Evolutionary conservation across 2,797 vertebrate species (phyloP).

Genomic region (Coranthus polyacanthus): DNA sequence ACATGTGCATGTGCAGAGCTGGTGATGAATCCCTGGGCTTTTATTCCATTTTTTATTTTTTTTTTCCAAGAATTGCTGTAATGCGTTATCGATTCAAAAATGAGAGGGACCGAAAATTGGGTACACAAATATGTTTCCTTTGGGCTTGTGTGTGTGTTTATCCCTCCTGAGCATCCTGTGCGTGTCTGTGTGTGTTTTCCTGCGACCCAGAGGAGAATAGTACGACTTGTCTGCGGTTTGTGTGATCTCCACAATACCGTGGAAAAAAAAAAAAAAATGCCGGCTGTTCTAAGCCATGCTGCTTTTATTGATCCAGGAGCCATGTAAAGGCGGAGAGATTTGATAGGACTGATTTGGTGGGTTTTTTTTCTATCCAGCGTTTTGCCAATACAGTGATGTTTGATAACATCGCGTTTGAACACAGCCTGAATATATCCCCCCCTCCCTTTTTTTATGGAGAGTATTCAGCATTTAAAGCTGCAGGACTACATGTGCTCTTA

Average conservation of each 20-base stretch:
- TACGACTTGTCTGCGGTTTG: constrained; percentile 7
- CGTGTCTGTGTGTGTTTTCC: constrained; percentile 2
- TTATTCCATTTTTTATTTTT: constrained; percentile 33
- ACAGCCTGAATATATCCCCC: constrained; percentile 13
- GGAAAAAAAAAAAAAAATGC: constrained; percentile 14
- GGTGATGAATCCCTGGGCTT: constrained; percentile 36
- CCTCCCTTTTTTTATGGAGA: constrained; percentile 5
- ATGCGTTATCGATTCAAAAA: constrained; percentile 77
- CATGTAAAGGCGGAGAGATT: constrained; percentile 15
- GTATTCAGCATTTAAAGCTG: constrained; percentile 3
- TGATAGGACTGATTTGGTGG: constrained; percentile 38
- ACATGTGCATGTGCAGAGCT: constrained; percentile 22
- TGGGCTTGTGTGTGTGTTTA: constrained; percentile 10
- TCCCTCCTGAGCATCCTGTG: constrained; percentile 1
- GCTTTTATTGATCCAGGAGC: constrained; percentile 48
- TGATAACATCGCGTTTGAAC: background rate
- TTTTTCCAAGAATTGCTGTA: constrained; percentile 62
- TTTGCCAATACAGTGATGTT: constrained; percentile 17
- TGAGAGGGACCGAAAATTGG: constrained; percentile 28
- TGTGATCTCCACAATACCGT: background rate
- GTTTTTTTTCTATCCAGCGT: background rate
- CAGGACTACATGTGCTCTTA: too few species aligned
- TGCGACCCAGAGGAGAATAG: constrained; percentile 21
- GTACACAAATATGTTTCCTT: constrained; percentile 43
- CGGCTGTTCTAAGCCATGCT: constrained; percentile 7